A percentile compares a stretch with the other conserved stretches of the same genome.
Evolutionary conservation across 1,140 invertebrate species (phyloP).

Genomic region (Brachionus asplanchnoidis): DNA sequence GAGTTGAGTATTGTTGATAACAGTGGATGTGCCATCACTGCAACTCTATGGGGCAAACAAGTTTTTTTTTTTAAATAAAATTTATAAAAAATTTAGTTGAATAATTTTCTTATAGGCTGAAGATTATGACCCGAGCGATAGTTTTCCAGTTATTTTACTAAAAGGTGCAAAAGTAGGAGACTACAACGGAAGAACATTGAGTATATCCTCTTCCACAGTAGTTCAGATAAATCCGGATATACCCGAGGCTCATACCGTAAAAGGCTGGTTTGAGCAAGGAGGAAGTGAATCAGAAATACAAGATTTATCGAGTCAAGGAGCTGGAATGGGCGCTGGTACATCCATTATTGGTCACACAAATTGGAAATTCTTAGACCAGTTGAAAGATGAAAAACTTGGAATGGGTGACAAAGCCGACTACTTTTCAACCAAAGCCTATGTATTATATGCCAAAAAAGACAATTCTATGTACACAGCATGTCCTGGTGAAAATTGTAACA

Average conservation of each 20-base stretch:
- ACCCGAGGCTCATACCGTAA: constrained; percentile 73
- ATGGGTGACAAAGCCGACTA: constrained; percentile 69
- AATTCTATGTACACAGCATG: constrained; percentile 76
- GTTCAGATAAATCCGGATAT: constrained; percentile 81
- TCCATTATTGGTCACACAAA: constrained; percentile 48
- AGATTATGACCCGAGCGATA: constrained; percentile 68
- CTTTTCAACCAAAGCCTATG: constrained; percentile 67
- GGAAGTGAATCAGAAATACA: constrained; percentile 55
- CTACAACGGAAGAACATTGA: constrained; percentile 59
- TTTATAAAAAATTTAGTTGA: neutral
- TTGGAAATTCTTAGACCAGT: constrained; percentile 69
- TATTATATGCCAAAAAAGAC: constrained; percentile 69
- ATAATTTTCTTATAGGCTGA: constrained; percentile 64
- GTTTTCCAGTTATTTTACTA: constrained; percentile 72
- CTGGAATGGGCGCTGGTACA: constrained; percentile 41
- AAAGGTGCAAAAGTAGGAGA: constrained; percentile 73
- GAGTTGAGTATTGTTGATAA: constrained; percentile 82
- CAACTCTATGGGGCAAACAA: constrained; percentile 60
- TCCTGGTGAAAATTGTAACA: constrained; percentile 77
- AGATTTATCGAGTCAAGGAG: constrained; percentile 42
- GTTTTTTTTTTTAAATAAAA: neutral
- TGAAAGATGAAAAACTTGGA: constrained; percentile 60
- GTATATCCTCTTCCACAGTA: constrained; percentile 42
- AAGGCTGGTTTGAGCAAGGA: constrained; percentile 83
- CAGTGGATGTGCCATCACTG: constrained; percentile 68